Evolutionary conservation across 2,888 invertebrate genomes (phyloP).

Genomic region (Hirudinaria manillensis): DNA sequence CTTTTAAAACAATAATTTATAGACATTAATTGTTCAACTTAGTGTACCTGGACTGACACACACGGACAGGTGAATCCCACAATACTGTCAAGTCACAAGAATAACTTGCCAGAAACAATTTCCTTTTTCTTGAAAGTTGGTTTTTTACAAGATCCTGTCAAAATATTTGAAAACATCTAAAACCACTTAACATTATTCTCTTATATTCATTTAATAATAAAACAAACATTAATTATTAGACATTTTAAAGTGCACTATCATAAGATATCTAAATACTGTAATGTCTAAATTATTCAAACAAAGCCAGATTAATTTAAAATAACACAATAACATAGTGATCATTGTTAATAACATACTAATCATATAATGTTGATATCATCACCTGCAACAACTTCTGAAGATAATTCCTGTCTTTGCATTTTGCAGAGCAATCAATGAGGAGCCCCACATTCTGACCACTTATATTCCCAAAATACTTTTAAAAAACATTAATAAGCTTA

Average conservation of each 20-base stretch:
- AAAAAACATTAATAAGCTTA: background rate
- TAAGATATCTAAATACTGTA: no score
- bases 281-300: no score
- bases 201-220: no score
- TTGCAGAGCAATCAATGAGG: constrained; percentile 51
- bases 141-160: constrained; percentile 53
- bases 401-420: constrained; percentile 30
- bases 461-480: constrained; percentile 52
- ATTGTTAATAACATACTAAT: no score
- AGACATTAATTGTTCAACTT: background rate
- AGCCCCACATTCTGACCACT: constrained; percentile 49
- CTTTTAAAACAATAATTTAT: background rate
- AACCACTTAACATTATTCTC: background rate
- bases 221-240: background rate
- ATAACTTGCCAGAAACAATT: constrained; percentile 50
- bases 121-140: constrained; percentile 49
- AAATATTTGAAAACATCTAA: background rate
- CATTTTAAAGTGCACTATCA: no score
- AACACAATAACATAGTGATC: no score
- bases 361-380: no score
- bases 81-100: constrained; percentile 42
- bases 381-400: no score
- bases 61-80: constrained; percentile 50
- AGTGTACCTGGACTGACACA: constrained; percentile 47
- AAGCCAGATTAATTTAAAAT: no score